Base-by-base conservation (phyloP, 2,797 vertebrate genomes). In the Apogon hyalosoma region DNA sequence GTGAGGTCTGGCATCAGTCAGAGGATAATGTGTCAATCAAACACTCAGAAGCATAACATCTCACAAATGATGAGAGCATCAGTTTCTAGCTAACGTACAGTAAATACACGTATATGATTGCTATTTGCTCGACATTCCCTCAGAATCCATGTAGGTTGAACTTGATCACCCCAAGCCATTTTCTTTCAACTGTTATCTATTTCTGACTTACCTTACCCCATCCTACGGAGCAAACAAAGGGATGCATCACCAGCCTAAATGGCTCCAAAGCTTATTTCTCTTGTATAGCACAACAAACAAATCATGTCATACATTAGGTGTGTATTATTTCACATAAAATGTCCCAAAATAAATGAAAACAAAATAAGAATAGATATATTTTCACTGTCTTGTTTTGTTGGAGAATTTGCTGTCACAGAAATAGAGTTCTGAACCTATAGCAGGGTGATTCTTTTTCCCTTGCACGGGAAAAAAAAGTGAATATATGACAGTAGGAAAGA, bases 241-340 rank as follows among this genome's bases (percentile, higher is more conserved):
- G 69, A 87, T 62, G 31, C 38, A 58, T 73, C 59, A 73, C 64
- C 62, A 75, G 85, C 75, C 76, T 73, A 68, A 51, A n/a, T 72
- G 72, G 80, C 78, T 60, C 64, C 58, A 75, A 71, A 45, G 49
- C 65, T 73, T 63, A 69, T 69, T 28, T 39, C 66, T 65, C 47
- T 66, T 43, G 73, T 15, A 68, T 31, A 75, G 75, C 33, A 36
- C 66, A 63, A 48, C 51, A 68, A 59, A 55, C 56, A 67, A 75
- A 15, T 79, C 64, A 71, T 31, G 50, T 66, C 54, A n/a, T 41
- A 46, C 38, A n/a, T 52, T 53, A 24, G 56, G 63, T 13, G 3
- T 31, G 15, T 9, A n/a, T 41, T 19, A 12, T 4, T 38, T 41
- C 16, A 67, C 10, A 58, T 36, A 58, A 33, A 52, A 55, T 31